Evolutionary conservation across 2,113 vertebrate genomes (phyloP).

Genomic region (Toxostoma redivivum): DNA sequence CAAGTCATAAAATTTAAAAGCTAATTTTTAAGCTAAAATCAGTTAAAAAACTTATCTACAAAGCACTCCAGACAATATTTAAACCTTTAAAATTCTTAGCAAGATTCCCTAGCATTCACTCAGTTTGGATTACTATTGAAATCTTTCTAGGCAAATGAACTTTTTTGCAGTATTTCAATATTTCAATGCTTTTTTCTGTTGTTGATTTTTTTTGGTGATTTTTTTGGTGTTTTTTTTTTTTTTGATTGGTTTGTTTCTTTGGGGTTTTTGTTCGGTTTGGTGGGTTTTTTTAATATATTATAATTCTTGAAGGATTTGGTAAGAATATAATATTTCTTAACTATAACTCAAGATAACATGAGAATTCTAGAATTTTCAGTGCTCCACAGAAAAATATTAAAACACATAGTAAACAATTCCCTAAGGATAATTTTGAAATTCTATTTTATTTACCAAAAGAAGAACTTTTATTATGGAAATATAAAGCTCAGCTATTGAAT

Average conservation of each 20-base stretch:
- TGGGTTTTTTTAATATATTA: not conserved
- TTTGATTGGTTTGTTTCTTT: not conserved
- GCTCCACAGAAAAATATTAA: slow-evolving; percentile 13
- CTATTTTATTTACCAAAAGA: not conserved
- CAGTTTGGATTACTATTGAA: not conserved
- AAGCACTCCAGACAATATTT: not conserved
- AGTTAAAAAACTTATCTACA: not conserved
- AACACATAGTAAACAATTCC: not conserved
- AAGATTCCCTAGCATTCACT: not conserved
- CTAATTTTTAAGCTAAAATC: too few species aligned
- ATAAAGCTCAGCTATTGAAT: not conserved
- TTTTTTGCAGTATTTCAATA: not conserved
- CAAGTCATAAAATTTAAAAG: not conserved
- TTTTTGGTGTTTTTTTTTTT: not conserved
- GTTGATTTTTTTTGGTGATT: too few species aligned
- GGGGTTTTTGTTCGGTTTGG: too few species aligned
- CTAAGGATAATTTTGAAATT: not conserved
- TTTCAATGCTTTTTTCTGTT: too few species aligned
- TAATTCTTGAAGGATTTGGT: not conserved
- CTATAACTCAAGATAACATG: not conserved
- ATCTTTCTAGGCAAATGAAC: not conserved
- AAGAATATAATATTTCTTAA: not conserved
- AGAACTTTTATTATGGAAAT: not conserved
- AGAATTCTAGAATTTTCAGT: slow-evolving; percentile 19
- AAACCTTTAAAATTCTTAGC: not conserved